Evolutionary conservation across 2,888 invertebrate species (phyloP), one percentile per base, ranked within the genome.

Genomic region (Chymomyza caudatula): DNA sequence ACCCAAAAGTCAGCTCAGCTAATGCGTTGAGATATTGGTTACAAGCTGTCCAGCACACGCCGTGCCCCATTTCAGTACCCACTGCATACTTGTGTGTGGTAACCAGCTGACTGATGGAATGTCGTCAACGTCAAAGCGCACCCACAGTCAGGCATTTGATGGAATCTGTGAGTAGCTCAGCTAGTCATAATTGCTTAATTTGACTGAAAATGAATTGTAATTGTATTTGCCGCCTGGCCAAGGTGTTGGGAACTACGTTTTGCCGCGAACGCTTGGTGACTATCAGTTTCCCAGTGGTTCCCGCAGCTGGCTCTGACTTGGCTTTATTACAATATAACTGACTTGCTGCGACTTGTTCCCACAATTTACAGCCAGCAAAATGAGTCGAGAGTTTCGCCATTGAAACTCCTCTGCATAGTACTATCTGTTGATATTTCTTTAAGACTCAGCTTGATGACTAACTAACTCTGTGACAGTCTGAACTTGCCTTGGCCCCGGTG

Each of bases 121-220:
- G 47, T 2, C 47, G 4, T 19, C 47, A 29, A 29, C 3, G 52
- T 52, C 17, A 22, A 53, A n/a, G 22, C 25, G 23, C 15, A 53
- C 53, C 20, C 22, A 3, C 37, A 55, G 55, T 37, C n/a, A 6
- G 25, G 25, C 4, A 25, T 25, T 25, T 25, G 25, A 25, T 37
- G 2, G 29, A 37, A 37, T 8, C 29, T 37, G 11, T 37, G 29
- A 37, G 29, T 37, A 69, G 37, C 37, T 55, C 62, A 54, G 22
- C 56, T 55, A 77, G 69, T 75, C 85, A 85, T 86, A 82, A 82
- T 77, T 86, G 87, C 74, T 78, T 74, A 86, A 82, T 82, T 82
- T 75, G 61, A 67, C 60, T 69, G 65, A 69, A 67, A 73, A 85
- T 73, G 63, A 62, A 15, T 37, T 53, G 19, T 55, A 19, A 43